Evolutionary conservation across 2,797 vertebrate species (phyloP).

Genomic region (Rhabdomys pumilio): DNA sequence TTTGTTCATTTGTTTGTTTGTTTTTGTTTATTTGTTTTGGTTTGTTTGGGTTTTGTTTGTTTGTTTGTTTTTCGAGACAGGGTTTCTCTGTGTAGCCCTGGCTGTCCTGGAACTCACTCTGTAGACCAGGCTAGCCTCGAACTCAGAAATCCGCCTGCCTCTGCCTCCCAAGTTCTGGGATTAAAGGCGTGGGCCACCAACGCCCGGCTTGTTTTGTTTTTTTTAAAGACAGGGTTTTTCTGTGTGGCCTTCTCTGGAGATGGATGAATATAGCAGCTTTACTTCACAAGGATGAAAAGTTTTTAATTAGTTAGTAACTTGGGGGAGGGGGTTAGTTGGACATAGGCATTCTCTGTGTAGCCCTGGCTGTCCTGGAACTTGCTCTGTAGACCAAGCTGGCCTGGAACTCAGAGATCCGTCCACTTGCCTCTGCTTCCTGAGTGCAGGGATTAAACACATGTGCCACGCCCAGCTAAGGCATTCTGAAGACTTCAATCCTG

Average conservation of each 20-base stretch:
- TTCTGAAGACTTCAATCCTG: background rate
- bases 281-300: background rate
- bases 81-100: background rate
- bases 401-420: background rate
- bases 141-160: no score
- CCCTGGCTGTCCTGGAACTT: background rate
- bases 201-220: no score
- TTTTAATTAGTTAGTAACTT: background rate
- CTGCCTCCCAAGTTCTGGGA: no score
- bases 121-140: no score
- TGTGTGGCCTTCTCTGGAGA: background rate
- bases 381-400: background rate
- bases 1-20: background rate
- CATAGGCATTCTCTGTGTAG: background rate
- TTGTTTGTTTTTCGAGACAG: background rate
- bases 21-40: background rate
- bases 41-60: background rate
- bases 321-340: background rate
- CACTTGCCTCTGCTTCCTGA: background rate
- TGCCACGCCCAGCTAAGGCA: background rate
- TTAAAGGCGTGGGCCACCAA: no score
- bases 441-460: background rate
- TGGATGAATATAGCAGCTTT: background rate
- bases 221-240: background rate
- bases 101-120: no score